phyloP scores from a whole-genome alignment of 2,113 vertebrate species.

The Ochotona princeps region DNA sequence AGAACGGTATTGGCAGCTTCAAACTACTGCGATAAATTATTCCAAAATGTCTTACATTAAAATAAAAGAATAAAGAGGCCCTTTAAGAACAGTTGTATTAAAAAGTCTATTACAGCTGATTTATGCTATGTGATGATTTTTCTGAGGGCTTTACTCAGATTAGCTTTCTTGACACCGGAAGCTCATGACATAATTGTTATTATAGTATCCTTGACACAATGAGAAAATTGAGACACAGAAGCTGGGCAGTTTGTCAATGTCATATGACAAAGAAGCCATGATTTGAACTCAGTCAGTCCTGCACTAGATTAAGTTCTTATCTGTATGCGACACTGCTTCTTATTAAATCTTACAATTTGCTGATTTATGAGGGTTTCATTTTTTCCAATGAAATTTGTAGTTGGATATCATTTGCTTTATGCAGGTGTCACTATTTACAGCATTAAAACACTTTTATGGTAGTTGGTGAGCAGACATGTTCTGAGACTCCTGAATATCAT shows the following conservation, averaged over 20 bases:
- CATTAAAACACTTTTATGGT: not conserved
- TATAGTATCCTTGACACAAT: not conserved
- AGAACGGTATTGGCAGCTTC: not conserved
- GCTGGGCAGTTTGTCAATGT: not conserved
- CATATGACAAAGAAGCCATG: not conserved
- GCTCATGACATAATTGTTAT: not conserved
- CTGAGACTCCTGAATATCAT: not conserved
- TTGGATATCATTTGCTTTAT: not conserved
- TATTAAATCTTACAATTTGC: not conserved
- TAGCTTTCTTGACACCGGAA: not conserved
- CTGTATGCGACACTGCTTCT: not conserved
- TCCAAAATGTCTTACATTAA: not conserved
- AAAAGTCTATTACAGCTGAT: not conserved
- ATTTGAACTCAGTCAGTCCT: not conserved
- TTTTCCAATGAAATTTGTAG: not conserved
- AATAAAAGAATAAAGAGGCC: not conserved
- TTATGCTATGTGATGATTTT: not conserved
- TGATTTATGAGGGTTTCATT: not conserved
- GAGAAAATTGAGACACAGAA: not conserved
- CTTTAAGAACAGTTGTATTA: not conserved
- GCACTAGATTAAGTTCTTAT: not conserved
- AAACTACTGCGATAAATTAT: not conserved
- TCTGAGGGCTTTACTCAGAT: not conserved
- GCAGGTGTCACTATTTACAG: not conserved
- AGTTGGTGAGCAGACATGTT: not conserved